Conservation (phyloP, 1,140 invertebrate genomes). For the Eupristina koningsbergeri region DNA sequence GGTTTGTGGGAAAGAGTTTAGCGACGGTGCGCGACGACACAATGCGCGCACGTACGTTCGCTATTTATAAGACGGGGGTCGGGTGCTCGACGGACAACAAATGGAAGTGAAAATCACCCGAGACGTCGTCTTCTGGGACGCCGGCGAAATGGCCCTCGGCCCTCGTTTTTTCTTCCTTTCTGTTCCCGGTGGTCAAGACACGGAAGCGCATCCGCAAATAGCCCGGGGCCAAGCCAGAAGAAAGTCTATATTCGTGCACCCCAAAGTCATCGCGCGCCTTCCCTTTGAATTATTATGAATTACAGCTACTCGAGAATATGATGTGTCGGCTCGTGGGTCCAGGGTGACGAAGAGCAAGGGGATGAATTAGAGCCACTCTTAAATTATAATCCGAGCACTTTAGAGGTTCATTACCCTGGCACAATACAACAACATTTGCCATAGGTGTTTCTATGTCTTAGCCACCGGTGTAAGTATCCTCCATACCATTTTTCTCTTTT, state of each 20-base stretch:
- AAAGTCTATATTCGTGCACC: background rate
- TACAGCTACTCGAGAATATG: background rate
- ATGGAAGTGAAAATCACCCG: conserved; percentile 26
- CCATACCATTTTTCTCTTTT: no score
- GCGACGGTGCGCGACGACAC: no score
- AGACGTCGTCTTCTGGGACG: background rate
- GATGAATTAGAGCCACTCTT: background rate
- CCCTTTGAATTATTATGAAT: no score
- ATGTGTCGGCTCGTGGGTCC: background rate
- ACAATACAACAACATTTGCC: no score
- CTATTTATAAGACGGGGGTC: background rate
- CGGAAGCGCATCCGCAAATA: conserved; percentile 20
- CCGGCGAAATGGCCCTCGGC: background rate
- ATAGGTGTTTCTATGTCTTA: no score
- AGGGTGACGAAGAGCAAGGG: no score
- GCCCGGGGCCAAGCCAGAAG: background rate
- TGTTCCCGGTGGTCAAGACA: background rate
- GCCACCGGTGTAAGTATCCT: no score
- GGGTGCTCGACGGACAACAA: conserved; percentile 27
- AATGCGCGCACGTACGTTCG: no score
- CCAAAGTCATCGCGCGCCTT: background rate
- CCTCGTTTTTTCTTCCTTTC: background rate
- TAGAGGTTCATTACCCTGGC: background rate
- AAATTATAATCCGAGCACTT: background rate
- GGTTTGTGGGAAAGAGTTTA: no score